phyloP scores from a whole-genome alignment of 2,113 vertebrate species.

The Pangasianodon gigas region DNA sequence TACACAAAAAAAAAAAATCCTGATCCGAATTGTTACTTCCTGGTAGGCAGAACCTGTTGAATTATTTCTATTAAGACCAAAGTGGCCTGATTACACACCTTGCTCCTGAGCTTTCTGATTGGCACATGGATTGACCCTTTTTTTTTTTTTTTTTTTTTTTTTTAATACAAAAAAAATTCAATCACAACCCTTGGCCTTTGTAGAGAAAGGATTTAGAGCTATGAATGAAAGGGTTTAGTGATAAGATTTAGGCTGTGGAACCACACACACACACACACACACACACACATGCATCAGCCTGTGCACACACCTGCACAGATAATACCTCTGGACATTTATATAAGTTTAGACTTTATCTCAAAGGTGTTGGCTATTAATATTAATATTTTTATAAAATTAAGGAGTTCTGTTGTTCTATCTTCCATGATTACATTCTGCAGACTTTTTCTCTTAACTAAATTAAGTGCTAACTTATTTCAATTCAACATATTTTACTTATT shows the following conservation, averaged over 20 bases:
- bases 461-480: neutral
- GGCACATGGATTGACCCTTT: slow-evolving; percentile 38
- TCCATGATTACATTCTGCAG: neutral
- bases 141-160: slow-evolving; percentile 8
- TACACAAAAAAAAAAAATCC: neutral
- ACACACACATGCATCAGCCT: slow-evolving; percentile 1
- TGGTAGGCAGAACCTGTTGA: slow-evolving; percentile 25
- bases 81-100: slow-evolving; percentile 66
- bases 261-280: slow-evolving; percentile 9
- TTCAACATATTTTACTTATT: neutral
- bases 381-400: neutral
- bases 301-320: neutral
- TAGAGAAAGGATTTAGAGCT: slow-evolving; percentile 14
- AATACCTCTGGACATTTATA: neutral
- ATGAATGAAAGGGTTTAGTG: slow-evolving; percentile 42
- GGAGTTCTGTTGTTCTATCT: neutral
- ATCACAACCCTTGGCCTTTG: slow-evolving; percentile 8
- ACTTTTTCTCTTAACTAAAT: neutral
- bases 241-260: slow-evolving; percentile 56
- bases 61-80: slow-evolving; percentile 40
- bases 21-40: slow-evolving; percentile 18
- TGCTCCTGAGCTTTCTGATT: slow-evolving; percentile 47
- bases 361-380: neutral
- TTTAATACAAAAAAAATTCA: neutral
- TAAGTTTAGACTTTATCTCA: neutral